Conservation (phyloP, 1,140 invertebrate species). For the Lutraria rhynchaena region DNA sequence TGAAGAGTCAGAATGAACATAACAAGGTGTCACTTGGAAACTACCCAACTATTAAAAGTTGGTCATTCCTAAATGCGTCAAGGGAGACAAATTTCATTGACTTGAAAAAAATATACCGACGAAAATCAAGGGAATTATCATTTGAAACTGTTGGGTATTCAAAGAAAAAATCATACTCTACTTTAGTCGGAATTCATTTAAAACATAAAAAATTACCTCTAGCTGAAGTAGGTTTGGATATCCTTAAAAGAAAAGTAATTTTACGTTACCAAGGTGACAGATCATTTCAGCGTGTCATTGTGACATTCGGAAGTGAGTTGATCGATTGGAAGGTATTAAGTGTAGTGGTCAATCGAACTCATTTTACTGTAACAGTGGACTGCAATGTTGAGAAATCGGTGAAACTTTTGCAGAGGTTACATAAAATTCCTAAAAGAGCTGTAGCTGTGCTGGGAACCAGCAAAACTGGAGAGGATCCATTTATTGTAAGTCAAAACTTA, state of each 20-base stretch:
- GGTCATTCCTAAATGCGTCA: constrained; percentile 17
- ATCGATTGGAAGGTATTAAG: constrained; percentile 52
- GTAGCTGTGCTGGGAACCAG: neutral
- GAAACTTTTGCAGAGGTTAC: neutral
- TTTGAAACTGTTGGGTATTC: constrained; percentile 42
- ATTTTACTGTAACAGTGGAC: constrained; percentile 60
- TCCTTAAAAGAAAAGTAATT: constrained; percentile 52
- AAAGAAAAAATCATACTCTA: constrained; percentile 8
- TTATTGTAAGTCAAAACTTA: constrained; percentile 50
- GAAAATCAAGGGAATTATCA: constrained; percentile 47
- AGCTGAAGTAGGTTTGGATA: constrained; percentile 63
- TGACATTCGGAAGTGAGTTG: constrained; percentile 53
- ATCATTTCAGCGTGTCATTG: constrained; percentile 65
- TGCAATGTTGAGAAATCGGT: constrained; percentile 31
- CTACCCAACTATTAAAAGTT: neutral
- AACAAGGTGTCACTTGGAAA: neutral
- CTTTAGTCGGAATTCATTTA: constrained; percentile 58
- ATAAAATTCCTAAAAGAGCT: constrained; percentile 12
- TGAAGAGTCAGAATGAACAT: constrained; percentile 6
- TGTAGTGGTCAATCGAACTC: constrained; percentile 23
- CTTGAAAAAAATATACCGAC: constrained; percentile 35
- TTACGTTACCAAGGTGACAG: constrained; percentile 66
- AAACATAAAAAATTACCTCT: constrained; percentile 59
- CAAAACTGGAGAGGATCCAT: constrained; percentile 17
- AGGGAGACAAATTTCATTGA: constrained; percentile 8